Evolutionary conservation across 2,888 invertebrate genomes (phyloP).

Genomic region (Drosophila helvetica): DNA sequence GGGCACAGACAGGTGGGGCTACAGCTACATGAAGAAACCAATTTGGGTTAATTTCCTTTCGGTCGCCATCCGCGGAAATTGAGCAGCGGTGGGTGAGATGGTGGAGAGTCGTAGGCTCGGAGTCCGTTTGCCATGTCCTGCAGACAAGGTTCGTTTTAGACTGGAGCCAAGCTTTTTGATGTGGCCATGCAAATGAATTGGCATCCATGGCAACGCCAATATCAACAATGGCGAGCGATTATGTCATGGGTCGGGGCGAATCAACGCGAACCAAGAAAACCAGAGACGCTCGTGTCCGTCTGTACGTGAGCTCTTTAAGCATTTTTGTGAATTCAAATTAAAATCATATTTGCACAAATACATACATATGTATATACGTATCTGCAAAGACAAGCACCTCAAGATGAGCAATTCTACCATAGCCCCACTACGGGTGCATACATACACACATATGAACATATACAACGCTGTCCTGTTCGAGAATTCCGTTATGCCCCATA

Average conservation of each 20-base stretch:
- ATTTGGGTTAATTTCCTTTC: conserved; percentile 34
- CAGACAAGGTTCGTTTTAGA: not conserved
- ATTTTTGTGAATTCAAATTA: conserved; percentile 58
- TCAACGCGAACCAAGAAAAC: not conserved
- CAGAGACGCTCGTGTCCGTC: not conserved
- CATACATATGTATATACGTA: not conserved
- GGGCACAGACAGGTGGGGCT: conserved; percentile 21
- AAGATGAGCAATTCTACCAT: too few species aligned
- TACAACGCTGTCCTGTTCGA: conserved; percentile 8
- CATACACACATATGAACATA: not conserved
- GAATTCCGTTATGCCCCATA: conserved; percentile 35
- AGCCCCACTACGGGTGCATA: not conserved
- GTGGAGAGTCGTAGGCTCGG: too few species aligned
- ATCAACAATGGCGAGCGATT: conserved; percentile 41
- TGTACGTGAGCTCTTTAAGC: not conserved
- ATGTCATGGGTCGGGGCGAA: conserved; percentile 60
- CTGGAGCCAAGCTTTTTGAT: not conserved
- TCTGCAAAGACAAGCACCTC: too few species aligned
- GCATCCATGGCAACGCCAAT: conserved; percentile 33
- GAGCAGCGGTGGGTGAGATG: too few species aligned
- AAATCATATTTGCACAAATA: not conserved
- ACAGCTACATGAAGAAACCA: not conserved
- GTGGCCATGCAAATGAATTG: conserved; percentile 35
- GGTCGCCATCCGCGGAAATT: conserved; percentile 18
- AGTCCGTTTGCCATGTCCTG: too few species aligned